Base-by-base conservation (phyloP, 2,113 vertebrate species). In the Tauraco erythrolophus region DNA sequence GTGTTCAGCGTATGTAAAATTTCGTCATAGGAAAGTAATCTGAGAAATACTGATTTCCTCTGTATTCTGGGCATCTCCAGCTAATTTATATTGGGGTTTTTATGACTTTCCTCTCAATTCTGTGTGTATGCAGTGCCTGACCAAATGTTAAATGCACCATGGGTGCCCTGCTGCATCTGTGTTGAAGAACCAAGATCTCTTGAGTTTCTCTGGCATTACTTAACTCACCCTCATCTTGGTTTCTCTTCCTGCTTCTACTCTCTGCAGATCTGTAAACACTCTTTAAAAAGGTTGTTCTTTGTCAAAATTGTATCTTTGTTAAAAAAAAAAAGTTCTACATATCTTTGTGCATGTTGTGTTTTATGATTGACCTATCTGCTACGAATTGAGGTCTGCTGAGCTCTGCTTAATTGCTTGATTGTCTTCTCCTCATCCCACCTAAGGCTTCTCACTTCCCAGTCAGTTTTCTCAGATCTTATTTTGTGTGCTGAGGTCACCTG, bases 371-470 rank as follows among this genome's bases (percentile, higher is more conserved):
- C 18, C 31, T 69, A 1, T 22, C 33, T 6, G 11, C 56, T 51
- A 10, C 43, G 69, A 11, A 0, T 43, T 4, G 6, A 4, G 28
- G 21, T 61, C 51, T 62, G 11, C 57, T 2, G 1, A 71, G 21
- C 60, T 79, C 51, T 11, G 7, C 8, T 50, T n/a, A 10, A 8
- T 45, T 83, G 43, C 43, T 86, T 21, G 14, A 2, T 61, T 5
- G 2, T 37, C 10, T 45, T 82, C 22, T 68, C 27, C 23, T 74
- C 14, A 21, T 65, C 28, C 51, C 8, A 14, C 1, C 0, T 23
- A 33, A 84, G 6, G 19, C 37, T 69, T 58, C 22, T 77, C 5
- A 19, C 43, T 77, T 81, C 27, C 25, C 25, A 30, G 3, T 48
- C 6, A 10, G 7, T 56, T 71, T 80, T 57, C 53, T 82, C 21